A percentile compares a stretch with the other conserved stretches of the same genome.
These are phyloP conservation scores for Dynastes tityus DNA, from an alignment of 2,888 invertebrate species.

Conservation along the genomic window DNA sequence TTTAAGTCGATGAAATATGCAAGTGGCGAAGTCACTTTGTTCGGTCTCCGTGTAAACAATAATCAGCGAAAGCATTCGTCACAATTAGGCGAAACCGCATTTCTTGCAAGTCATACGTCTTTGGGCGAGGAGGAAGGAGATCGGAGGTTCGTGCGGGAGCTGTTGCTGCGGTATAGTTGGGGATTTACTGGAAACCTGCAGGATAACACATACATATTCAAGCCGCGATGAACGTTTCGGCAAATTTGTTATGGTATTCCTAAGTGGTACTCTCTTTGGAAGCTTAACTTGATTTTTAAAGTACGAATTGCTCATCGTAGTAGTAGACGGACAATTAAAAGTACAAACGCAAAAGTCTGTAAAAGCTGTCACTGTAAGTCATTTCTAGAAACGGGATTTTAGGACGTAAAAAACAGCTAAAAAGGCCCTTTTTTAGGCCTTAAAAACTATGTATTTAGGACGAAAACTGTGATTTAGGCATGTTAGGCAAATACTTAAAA, in stretches of 20 bases:
- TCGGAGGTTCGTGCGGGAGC: neutral
- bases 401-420: too few species aligned
- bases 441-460: too few species aligned
- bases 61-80: constrained; percentile 48
- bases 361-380: too few species aligned
- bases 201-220: too few species aligned
- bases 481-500: too few species aligned
- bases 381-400: too few species aligned
- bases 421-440: too few species aligned
- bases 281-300: too few species aligned
- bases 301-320: too few species aligned
- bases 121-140: neutral
- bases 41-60: constrained; percentile 47
- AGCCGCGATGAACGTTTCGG: neutral
- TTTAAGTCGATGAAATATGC: constrained; percentile 49
- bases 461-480: too few species aligned
- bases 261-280: neutral
- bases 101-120: constrained; percentile 48
- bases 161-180: neutral
- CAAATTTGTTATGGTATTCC: neutral
- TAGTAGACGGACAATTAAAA: too few species aligned
- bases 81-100: constrained; percentile 48
- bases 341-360: too few species aligned
- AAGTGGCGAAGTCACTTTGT: constrained; percentile 43
- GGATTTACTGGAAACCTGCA: constrained; percentile 8